Evolutionary conservation across 2,888 invertebrate species (phyloP).

Genomic region (Callinectes sapidus): DNA sequence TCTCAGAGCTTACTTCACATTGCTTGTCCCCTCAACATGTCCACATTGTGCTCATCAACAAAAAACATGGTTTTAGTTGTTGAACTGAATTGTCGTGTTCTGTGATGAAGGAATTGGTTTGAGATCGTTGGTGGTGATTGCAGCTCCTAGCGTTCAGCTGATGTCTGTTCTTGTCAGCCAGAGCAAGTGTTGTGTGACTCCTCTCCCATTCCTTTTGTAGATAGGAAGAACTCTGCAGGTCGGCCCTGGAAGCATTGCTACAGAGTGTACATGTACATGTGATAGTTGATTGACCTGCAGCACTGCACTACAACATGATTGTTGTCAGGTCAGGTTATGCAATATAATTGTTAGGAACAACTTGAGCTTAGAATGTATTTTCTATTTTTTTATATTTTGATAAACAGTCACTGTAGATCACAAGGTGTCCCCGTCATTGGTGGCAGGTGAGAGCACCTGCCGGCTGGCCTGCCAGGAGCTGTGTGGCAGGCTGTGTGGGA

Average conservation of each 20-base stretch:
- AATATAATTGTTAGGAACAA: conserved; percentile 28
- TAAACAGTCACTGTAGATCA: conserved; percentile 8
- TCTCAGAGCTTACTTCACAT: conserved; percentile 11
- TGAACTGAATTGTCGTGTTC: not conserved
- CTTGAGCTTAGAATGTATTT: conserved; percentile 14
- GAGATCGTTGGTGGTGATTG: not conserved
- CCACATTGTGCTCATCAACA: not conserved
- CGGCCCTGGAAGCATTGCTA: not conserved
- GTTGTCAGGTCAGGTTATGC: conserved; percentile 16
- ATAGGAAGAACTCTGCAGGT: conserved; percentile 3
- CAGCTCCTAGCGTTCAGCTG: not conserved
- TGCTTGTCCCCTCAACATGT: not conserved
- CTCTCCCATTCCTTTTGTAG: not conserved
- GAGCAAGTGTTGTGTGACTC: conserved; percentile 5
- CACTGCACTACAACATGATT: not conserved
- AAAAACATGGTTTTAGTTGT: not conserved
- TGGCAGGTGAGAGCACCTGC: not conserved
- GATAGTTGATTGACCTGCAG: conserved; percentile 39
- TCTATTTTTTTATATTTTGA: conserved; percentile 3
- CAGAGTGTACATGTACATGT: conserved; percentile 40
- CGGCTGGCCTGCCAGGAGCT: not conserved
- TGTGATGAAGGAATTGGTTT: not conserved
- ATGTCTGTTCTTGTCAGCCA: not conserved
- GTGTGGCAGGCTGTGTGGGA: not conserved
- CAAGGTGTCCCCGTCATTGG: not conserved